Evolutionary conservation across 2,113 vertebrate species (phyloP).

Genomic region (Gopherus flavomarginatus): DNA sequence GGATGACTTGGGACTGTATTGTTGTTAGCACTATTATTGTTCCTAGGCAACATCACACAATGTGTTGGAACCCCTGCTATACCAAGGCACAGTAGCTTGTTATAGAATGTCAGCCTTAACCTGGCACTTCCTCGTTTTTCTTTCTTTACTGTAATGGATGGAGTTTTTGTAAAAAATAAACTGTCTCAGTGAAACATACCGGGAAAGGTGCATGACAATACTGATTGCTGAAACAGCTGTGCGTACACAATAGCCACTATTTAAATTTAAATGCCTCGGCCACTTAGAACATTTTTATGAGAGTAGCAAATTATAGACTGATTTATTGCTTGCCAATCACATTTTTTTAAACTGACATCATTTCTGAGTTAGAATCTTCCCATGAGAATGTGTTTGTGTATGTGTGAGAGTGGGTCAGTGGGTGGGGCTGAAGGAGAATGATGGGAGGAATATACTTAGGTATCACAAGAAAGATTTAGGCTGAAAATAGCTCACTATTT

Average conservation of each 20-base stretch:
- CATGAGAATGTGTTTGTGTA: neutral
- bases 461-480: neutral
- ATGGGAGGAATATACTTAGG: conserved; percentile 42
- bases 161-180: neutral
- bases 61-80: conserved; percentile 18
- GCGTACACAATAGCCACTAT: neutral
- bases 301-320: conserved; percentile 14
- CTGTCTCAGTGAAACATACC: neutral
- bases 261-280: conserved; percentile 53
- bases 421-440: neutral
- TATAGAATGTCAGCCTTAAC: conserved; percentile 27
- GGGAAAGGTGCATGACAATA: conserved; percentile 26
- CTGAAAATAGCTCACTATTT: conserved; percentile 47
- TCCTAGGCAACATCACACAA: conserved; percentile 56
- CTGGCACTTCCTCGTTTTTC: conserved; percentile 42
- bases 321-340: conserved; percentile 62
- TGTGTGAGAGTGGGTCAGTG: conserved; percentile 15
- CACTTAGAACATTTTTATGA: conserved; percentile 20
- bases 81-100: neutral
- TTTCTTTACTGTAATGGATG: conserved; percentile 32
- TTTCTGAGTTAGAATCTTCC: conserved; percentile 26
- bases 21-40: neutral
- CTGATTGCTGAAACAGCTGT: neutral
- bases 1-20: neutral
- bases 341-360: conserved; percentile 10